A percentile compares a stretch with the other conserved stretches of the same genome.
These are phyloP conservation scores for Leiothrix lutea DNA, from an alignment of 2,113 vertebrate genomes.

Conservation along the genomic window DNA sequence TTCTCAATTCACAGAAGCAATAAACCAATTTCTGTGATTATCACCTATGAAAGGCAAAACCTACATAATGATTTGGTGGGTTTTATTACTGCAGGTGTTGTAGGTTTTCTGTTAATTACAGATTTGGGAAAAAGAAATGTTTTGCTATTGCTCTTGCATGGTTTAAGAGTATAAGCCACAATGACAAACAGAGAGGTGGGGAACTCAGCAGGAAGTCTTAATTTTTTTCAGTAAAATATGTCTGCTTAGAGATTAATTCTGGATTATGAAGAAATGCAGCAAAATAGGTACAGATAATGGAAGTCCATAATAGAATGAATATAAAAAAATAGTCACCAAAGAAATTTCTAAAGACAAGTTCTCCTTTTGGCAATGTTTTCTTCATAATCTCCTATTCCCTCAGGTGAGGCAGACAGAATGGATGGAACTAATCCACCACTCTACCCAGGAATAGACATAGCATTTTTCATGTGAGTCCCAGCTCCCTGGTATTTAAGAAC, in stretches of 20 bases:
- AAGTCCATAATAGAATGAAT: not conserved
- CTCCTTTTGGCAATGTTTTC: not conserved
- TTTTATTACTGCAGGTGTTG: conserved; percentile 71
- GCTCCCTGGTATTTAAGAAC: not conserved
- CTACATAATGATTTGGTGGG: conserved; percentile 54
- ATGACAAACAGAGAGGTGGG: not conserved
- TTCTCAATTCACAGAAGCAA: conserved; percentile 57
- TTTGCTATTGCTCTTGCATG: conserved; percentile 38
- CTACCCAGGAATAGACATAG: not conserved
- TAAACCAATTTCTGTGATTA: conserved; percentile 71
- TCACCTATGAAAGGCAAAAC: conserved; percentile 75
- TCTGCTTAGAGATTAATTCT: not conserved
- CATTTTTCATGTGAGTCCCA: not conserved
- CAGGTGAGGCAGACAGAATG: not conserved
- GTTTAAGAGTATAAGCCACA: conserved; percentile 23
- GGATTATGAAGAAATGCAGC: not conserved
- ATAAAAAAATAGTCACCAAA: not conserved
- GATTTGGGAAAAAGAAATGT: conserved; percentile 69
- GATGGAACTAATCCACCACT: not conserved
- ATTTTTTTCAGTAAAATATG: not conserved
- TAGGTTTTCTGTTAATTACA: conserved; percentile 70
- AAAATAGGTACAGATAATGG: not conserved
- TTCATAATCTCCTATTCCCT: not conserved
- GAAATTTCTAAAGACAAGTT: not conserved
- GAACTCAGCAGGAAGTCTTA: not conserved